Evolutionary conservation across 2,888 invertebrate species (phyloP).

Genomic region (Drosophila formosana): DNA sequence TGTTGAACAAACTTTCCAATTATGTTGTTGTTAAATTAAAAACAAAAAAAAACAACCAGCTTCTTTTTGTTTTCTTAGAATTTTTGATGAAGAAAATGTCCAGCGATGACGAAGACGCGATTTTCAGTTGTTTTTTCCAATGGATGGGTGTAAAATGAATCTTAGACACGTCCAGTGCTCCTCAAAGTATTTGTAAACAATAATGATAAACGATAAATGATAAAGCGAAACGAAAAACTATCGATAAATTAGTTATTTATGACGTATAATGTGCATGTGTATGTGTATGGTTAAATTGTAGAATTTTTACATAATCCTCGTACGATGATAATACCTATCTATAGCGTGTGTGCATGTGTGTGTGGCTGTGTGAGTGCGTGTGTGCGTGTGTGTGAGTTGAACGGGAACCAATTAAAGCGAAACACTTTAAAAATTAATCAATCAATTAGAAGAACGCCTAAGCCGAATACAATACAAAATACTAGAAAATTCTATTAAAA

Average conservation of each 20-base stretch:
- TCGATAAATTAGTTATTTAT: conserved; percentile 55
- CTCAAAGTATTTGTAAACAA: conserved; percentile 83
- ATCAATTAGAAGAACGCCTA: conserved; percentile 70
- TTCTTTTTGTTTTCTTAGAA: conserved; percentile 4
- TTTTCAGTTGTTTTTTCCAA: conserved; percentile 23
- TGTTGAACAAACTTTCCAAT: conserved; percentile 26
- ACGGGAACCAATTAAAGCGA: conserved; percentile 73
- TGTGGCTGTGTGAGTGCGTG: conserved; percentile 47
- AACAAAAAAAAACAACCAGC: background rate
- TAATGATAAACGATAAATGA: conserved; percentile 69
- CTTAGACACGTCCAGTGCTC: conserved; percentile 84
- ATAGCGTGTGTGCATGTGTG: conserved; percentile 40
- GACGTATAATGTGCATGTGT: conserved; percentile 41
- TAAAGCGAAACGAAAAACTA: conserved; percentile 39
- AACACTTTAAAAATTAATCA: conserved; percentile 50
- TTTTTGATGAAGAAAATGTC: conserved; percentile 3
- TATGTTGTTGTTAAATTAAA: background rate
- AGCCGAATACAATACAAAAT: conserved; percentile 22
- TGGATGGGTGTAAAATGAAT: conserved; percentile 57
- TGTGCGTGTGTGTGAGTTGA: conserved; percentile 58
- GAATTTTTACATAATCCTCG: conserved; percentile 68
- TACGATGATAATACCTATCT: conserved; percentile 33
- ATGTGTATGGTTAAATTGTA: conserved; percentile 56
- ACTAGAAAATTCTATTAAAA: conserved; percentile 43
- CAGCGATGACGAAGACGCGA: conserved; percentile 4